A percentile compares a stretch with the other conserved stretches of the same genome.
Conservation (phyloP, 2,888 invertebrate genomes). For the Thera britannica region DNA sequence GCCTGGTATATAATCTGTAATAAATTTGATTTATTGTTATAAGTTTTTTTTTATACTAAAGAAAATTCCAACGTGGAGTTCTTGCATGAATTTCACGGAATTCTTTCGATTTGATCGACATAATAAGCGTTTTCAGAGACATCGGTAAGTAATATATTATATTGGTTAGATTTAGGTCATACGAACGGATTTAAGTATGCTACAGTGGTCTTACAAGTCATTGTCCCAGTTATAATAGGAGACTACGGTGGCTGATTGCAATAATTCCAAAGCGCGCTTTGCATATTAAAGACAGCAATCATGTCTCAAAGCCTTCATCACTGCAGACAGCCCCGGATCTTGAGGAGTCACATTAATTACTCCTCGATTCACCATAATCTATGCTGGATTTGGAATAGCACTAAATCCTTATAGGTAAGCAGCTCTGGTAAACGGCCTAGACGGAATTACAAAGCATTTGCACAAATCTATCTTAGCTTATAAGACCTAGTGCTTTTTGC, state of each 20-base stretch:
- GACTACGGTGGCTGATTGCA: slow-evolving; percentile 22
- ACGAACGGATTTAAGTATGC: neutral
- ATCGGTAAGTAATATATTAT: too few species aligned
- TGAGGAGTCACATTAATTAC: slow-evolving; percentile 30
- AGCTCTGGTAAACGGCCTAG: neutral
- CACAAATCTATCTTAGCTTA: too few species aligned
- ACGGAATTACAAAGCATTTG: neutral
- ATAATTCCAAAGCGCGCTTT: slow-evolving; percentile 44
- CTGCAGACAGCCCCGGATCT: slow-evolving; percentile 42
- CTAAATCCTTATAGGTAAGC: slow-evolving; percentile 6
- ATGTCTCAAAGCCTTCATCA: slow-evolving; percentile 57
- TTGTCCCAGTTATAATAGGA: slow-evolving; percentile 8
- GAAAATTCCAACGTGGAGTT: too few species aligned
- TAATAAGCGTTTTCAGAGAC: too few species aligned
- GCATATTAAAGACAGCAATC: slow-evolving; percentile 71
- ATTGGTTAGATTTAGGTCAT: too few species aligned
- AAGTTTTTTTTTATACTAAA: too few species aligned
- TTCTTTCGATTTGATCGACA: too few species aligned
- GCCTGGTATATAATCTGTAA: too few species aligned
- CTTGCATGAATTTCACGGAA: too few species aligned
- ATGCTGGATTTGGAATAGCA: slow-evolving; percentile 8
- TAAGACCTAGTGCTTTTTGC: too few species aligned
- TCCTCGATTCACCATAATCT: slow-evolving; percentile 27
- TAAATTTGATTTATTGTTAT: too few species aligned
- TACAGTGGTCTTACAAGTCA: neutral